phyloP scores from a whole-genome alignment of 2,888 invertebrate species.

The Phoenoteleia sp. region DNA sequence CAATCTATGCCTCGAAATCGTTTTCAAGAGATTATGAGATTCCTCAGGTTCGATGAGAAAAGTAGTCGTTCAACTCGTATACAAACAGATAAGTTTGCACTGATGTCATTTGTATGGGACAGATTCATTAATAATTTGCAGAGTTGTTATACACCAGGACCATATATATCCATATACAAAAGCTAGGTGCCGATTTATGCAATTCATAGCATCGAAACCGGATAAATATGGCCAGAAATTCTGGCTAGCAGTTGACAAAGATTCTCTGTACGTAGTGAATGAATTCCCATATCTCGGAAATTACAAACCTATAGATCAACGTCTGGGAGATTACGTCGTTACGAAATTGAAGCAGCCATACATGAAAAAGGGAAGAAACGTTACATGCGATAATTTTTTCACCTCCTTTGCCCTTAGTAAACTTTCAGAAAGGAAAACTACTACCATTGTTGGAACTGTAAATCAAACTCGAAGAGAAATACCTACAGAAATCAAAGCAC shows the following conservation, averaged over 20 bases:
- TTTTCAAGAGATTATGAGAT: slow-evolving; percentile 74
- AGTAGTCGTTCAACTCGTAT: slow-evolving; percentile 30
- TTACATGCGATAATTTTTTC: slow-evolving; percentile 22
- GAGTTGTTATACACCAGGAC: slow-evolving; percentile 47
- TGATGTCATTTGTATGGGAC: slow-evolving; percentile 56
- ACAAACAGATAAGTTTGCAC: slow-evolving; percentile 55
- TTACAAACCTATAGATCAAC: not conserved
- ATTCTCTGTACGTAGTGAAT: slow-evolving; percentile 74
- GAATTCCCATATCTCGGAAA: slow-evolving; percentile 76
- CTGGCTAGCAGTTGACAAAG: slow-evolving; percentile 52
- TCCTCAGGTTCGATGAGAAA: slow-evolving; percentile 59
- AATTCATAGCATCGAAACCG: slow-evolving; percentile 59
- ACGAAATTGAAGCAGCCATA: slow-evolving; percentile 9
- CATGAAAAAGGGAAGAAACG: slow-evolving; percentile 5
- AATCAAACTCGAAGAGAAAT: slow-evolving; percentile 11
- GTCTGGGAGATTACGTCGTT: not conserved
- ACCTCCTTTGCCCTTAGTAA: not conserved
- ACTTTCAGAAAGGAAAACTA: not conserved
- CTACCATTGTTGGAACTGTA: not conserved
- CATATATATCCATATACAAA: slow-evolving; percentile 65
- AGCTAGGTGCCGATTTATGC: slow-evolving; percentile 60
- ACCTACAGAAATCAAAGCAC: not conserved
- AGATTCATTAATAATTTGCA: slow-evolving; percentile 45
- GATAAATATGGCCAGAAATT: slow-evolving; percentile 79
- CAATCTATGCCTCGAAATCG: slow-evolving; percentile 73